Evolutionary conservation across 2,797 vertebrate genomes (phyloP).

Genomic region (Synanceia verrucosa): DNA sequence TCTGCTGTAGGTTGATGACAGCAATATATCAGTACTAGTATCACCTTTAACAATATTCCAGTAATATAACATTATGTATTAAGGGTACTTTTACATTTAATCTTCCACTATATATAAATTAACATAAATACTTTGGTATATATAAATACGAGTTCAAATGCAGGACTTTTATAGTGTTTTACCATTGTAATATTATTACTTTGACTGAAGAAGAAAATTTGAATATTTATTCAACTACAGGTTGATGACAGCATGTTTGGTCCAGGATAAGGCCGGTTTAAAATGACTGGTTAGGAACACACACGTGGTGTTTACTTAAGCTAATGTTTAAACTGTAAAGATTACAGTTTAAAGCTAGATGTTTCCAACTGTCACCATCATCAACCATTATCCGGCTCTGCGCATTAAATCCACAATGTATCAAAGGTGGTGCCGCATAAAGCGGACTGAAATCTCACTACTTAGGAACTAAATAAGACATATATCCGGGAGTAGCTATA

Average conservation of each 20-base stretch:
- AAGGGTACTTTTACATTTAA: too few relatives aligned
- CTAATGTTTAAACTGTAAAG: conserved; percentile 4
- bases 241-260: background rate
- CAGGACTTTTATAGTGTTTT: background rate
- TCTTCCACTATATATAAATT: too few relatives aligned
- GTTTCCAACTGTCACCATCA: background rate
- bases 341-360: background rate
- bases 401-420: rapidly evolving
- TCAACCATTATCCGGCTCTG: background rate
- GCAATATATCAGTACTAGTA: too few relatives aligned
- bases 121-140: too few relatives aligned
- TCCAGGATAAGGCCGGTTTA: background rate
- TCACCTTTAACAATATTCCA: too few relatives aligned
- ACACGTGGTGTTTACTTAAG: conserved; percentile 17
- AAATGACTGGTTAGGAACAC: too few relatives aligned
- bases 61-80: too few relatives aligned
- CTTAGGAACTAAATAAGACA: background rate
- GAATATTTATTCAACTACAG: background rate
- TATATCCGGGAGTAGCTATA: background rate
- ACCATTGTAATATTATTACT: background rate
- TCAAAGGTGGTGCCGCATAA: rapidly evolving
- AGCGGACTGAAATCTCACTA: rapidly evolving
- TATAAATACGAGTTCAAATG: too few relatives aligned
- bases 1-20: too few relatives aligned
- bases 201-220: background rate